Evolutionary conservation across 2,888 invertebrate species (phyloP), one percentile per base, ranked within the genome.

Genomic region (Morpho deidamia): DNA sequence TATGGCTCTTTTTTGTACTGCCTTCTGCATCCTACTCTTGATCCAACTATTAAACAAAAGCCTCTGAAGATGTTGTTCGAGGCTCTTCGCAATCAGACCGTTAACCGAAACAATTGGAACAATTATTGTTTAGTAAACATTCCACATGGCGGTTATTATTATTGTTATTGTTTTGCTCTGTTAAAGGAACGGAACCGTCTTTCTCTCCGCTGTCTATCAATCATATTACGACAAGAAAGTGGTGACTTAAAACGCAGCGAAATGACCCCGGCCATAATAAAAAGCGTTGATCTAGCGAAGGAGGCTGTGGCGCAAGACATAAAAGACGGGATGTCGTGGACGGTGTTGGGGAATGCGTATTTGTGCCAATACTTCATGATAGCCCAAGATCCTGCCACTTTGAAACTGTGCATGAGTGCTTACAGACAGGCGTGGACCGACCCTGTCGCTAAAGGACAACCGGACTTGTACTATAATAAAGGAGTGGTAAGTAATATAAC

Each of bases 381-480:
- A 35, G 90, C 92, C 1, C 96, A 96, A 72, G 93, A 94, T 68
- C 94, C 95, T 0, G 91, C 91, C 32, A 92, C 92, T 0, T 76
- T 97, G 57, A 94, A 94, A 66, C 91, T 92, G 58, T 94, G 94
- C 61, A 91, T 96, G 88, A 93, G 94, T 65, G 96, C 97, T 1
- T 97, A 97, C 72, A 90, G 88, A 50, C 95, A 95, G 78, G 96
- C 97, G 0, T 94, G 94, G 79, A 87, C 91, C 76, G 81, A 96
- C 73, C 86, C 93, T 0, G 85, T 93, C 2, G 93, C 95, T 0
- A 92, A 88, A 70, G 93, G 92, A 58, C 94, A 94, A 64, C 93
- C 96, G 0, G 96, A 96, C 81, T 88, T 97, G 44, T 94, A 95
- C 82, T 96, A 94, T 73, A 97, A 97, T 80, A 94, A 94, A 86